Percentiles rank a stretch among this genome's conserved stretches.
Evolutionary conservation across 2,888 invertebrate genomes (phyloP).

Genomic region (Drosophila phalerata): DNA sequence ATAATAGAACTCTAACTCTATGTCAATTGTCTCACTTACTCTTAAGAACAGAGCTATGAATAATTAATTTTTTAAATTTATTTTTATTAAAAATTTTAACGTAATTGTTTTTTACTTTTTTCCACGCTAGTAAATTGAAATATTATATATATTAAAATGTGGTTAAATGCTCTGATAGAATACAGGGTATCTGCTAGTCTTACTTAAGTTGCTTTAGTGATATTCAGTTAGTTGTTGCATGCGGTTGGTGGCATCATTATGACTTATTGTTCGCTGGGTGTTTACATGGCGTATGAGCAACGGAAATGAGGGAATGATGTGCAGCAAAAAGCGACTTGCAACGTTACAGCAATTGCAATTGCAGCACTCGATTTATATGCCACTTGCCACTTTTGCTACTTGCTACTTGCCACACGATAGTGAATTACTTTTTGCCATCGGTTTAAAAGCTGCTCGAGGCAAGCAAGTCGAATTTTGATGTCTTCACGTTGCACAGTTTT

Average conservation of each 20-base stretch:
- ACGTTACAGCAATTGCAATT: constrained; percentile 15
- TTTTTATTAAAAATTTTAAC: too few relatives aligned
- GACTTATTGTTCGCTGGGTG: constrained; percentile 69
- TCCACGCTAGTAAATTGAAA: too few relatives aligned
- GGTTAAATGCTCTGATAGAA: too few relatives aligned
- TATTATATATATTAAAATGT: too few relatives aligned
- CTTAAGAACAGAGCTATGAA: too few relatives aligned
- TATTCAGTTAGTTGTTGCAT: constrained; percentile 7
- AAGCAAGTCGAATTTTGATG: constrained; percentile 64
- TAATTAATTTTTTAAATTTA: too few relatives aligned
- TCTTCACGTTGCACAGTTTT: constrained; percentile 59
- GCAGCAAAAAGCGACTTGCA: constrained; percentile 24
- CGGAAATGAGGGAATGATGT: constrained; percentile 50
- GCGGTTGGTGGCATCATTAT: constrained; percentile 64
- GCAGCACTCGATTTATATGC: constrained; percentile 65
- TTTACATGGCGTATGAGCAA: constrained; percentile 73
- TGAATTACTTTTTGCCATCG: constrained; percentile 2
- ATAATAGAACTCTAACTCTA: too few relatives aligned
- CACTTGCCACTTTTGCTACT: constrained; percentile 43
- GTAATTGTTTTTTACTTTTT: too few relatives aligned
- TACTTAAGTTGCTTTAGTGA: background rate
- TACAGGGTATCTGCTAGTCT: constrained; percentile 12
- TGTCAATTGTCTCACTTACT: too few relatives aligned
- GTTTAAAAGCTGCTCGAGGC: constrained; percentile 44
- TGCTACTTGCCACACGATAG: background rate